Base-by-base conservation (phyloP, 1,140 invertebrate genomes). In the Caenorhabditis remanei region DNA sequence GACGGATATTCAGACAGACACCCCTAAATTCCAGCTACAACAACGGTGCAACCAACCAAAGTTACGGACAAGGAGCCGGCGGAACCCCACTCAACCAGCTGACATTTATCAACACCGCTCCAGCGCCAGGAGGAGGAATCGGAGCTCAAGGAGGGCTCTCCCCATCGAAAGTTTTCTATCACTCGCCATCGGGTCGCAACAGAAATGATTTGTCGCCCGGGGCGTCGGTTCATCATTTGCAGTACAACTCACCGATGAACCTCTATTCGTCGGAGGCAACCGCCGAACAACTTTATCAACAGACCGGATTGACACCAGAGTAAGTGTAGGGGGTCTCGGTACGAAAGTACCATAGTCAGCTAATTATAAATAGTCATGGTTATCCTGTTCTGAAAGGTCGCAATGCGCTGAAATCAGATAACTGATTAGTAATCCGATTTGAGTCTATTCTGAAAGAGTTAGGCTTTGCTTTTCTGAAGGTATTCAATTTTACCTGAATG, bases 161-260 rank as follows among this genome's bases (percentile, higher is more conserved):
- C 19, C 75, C 75, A 46, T 67, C 71, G 41, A 75, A 55, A 58
- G 53, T 83, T 14, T 87, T 85, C 67, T 87, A 87, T 58, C 86
- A 89, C 41, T 85, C 86, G 3, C 88, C 85, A 32, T 85, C 82
- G 4, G 83, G 89, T 14, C 85, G 89, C 9, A 87, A 86, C 46
- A 85, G 89, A 32, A 41, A 84, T 16, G 88, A 90, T 50, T 86
- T 90, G 32, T 90, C 89, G 2, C 89, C 90, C 7, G 75, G 85
- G 43, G 90, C 90, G 9, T 79, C 87, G 2, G 85, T 91, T 41
- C 86, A 75, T 32, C 90, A 91, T 75, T 82, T 91, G 11, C 90
- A 91, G 63, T 91, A 91, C 85, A 91, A 91, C 83, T 91, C 90
- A 5, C 90, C 90, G 16, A 85, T 91, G 63, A 83, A 85, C 61